Evolutionary conservation across 2,797 vertebrate species (phyloP), one percentile per base, ranked within the genome.

Genomic region (Platyrinchus mystaceus): DNA sequence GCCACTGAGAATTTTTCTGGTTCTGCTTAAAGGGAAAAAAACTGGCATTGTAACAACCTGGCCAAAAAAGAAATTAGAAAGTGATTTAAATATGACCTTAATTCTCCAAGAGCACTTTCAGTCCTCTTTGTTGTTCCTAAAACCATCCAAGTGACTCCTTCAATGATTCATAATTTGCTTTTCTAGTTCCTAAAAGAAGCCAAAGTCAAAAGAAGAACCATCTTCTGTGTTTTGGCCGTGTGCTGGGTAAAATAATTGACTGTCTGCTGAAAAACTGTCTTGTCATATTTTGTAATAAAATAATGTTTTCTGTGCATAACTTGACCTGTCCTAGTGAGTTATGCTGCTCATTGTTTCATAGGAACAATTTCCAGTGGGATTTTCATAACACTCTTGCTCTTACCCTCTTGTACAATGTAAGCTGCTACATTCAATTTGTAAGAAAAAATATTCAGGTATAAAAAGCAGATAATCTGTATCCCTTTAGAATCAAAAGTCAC

Each of bases 391-490:
- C 55, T 94, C 80, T 58, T 94, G 91, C 95, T 96, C 89, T 97
- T 96, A 69, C 95, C 81, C 39, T 96, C 91, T 94, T 94, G 89
- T 69, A 49, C 43, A 0, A 18, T 86, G 77, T 79, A 97, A 95
- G 89, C 91, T 97, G 96, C 93, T 97, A 90, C 92, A 94, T 88
- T 97, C 93, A 97, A 97, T 98, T 97, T 96, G 91, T 86, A 96
- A 92, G 96, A 93, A 95, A 95, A 97, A 98, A 97, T 97, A 98
- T 97, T 97, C 98, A 98, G 98, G 98, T 98, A 97, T 93, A 97
- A 98, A 98, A 98, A 97, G 88, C 67, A 96, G 96, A 97, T 98
- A 97, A 98, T 98, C 97, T 97, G 83, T 98, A 96, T 97, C 96
- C 95, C 94, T 96, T 97, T 97, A 94, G 96, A 98, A 98, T 98